Evolutionary conservation across 1,140 invertebrate genomes (phyloP), one percentile per base, ranked within the genome.

Genomic region (Linepithema humile): DNA sequence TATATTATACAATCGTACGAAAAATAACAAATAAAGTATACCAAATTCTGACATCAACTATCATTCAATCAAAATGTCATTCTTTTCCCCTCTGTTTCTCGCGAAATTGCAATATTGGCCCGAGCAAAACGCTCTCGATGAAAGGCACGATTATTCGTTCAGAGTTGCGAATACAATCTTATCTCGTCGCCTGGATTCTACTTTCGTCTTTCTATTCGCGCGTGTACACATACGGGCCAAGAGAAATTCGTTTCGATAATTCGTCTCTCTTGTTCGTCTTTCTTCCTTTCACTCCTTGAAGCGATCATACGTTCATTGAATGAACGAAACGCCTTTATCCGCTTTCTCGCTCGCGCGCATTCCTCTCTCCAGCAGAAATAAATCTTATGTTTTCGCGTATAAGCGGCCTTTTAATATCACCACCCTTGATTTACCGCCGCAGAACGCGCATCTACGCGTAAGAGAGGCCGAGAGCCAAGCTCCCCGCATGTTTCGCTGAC

Each of bases 391-490:
- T 93, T 93, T 93, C 93, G 90, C 90, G 91, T 93, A 93, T 93
- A 93, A 92, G 92, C 91, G 93, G 92, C 90, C 92, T 93, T 93
- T 93, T 93, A 93, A 93, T 93, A 93, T 93, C 93, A 93, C 91
- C 91, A 86, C 85, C 74, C 90, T 93, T 93, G 93, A 93, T 93
- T 93, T 93, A 93, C 91, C 90, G 91, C 89, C 90, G 86, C 86
- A 89, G 89, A 88, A 88, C 89, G 85, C 90, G 91, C 91, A 89
- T 91, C 87, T 87, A 80, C 82, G 83, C 72, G 77, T 17, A 73
- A 73, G 83, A 85, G 89, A 91, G 90, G 70, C 87, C 86, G 85
- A 82, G 87, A 84, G 85, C 38, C 67, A 2, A 53, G 48, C 45
- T 55, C 77, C 70, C 57, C 62, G 23, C 83, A n/a, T 10, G 40